Percentiles rank a stretch among this genome's conserved stretches.
Evolutionary conservation across 2,797 vertebrate genomes (phyloP).

Genomic region (Anolis apletophallus): DNA sequence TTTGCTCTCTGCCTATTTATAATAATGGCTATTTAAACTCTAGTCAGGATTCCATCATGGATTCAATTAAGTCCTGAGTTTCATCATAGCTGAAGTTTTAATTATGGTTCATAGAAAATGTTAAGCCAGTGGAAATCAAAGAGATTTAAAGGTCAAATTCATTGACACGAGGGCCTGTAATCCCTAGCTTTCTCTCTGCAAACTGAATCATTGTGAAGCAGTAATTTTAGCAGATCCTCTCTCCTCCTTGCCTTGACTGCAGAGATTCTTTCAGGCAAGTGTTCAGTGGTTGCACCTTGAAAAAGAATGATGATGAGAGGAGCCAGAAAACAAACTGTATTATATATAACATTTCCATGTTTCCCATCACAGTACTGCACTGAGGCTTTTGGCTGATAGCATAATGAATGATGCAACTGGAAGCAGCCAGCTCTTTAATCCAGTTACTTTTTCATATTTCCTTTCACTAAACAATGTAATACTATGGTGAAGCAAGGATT

Average conservation of each 20-base stretch:
- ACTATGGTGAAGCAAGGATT: conserved; percentile 3
- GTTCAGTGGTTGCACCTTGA: too few species aligned
- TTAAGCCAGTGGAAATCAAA: conserved; percentile 32
- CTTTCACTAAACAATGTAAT: background rate
- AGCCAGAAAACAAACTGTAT: too few species aligned
- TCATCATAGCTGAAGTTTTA: conserved; percentile 7
- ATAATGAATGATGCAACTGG: too few species aligned
- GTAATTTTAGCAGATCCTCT: background rate
- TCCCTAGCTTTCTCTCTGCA: conserved; percentile 6
- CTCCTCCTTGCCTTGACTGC: background rate
- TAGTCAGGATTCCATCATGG: background rate
- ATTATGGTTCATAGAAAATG: conserved; percentile 27
- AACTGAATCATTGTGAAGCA: background rate
- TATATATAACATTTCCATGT: too few species aligned
- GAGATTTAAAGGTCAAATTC: conserved; percentile 22
- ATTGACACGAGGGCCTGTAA: conserved; percentile 14
- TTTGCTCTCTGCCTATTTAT: background rate
- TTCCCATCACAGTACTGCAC: too few species aligned
- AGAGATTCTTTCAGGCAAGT: background rate
- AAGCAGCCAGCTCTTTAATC: too few species aligned
- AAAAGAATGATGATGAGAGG: too few species aligned
- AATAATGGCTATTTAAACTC: background rate
- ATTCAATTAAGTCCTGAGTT: conserved; percentile 34
- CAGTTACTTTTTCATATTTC: background rate
- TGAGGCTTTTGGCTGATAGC: too few species aligned